A percentile compares a stretch with the other conserved stretches of the same genome.
Conservation (phyloP, 64 coral and sea anemone genomes). For the Porites australiensis region DNA sequence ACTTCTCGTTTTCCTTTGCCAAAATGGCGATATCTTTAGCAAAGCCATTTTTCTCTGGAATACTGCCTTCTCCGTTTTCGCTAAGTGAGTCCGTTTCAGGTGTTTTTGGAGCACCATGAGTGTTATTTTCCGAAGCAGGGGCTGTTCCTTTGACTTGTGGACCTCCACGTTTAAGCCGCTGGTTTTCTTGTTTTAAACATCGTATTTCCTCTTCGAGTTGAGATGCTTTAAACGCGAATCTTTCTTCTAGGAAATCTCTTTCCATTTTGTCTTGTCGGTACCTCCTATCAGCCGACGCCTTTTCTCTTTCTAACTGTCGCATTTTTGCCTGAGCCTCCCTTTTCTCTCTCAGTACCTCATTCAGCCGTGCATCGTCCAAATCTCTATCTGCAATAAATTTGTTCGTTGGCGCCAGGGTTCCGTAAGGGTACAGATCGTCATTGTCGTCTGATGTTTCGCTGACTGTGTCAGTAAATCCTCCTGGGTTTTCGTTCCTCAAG, state of each 20-base stretch:
- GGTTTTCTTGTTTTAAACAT: conserved; percentile 43
- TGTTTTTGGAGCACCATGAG: background rate
- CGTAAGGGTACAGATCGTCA: conserved; percentile 36
- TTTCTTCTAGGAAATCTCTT: conserved; percentile 30
- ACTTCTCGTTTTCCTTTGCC: conserved; percentile 73
- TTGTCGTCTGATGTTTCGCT: conserved; percentile 78
- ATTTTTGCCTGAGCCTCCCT: conserved; percentile 46
- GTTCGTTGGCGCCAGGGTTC: conserved; percentile 4
- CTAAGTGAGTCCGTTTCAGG: background rate
- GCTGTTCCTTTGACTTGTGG: background rate
- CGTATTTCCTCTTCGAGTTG: conserved; percentile 36
- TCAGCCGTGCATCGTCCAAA: conserved; percentile 41
- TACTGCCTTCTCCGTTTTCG: background rate
- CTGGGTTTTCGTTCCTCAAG: conserved; percentile 54
- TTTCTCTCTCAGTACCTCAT: conserved; percentile 60
- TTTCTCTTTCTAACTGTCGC: conserved; percentile 57
- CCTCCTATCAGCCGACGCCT: conserved; percentile 13
- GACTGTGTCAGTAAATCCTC: conserved; percentile 55
- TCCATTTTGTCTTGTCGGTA: conserved; percentile 45
- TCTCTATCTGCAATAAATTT: conserved; percentile 63
- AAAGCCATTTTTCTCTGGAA: conserved; percentile 30
- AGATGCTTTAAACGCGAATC: conserved; percentile 25
- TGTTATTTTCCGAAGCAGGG: background rate
- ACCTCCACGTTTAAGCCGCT: conserved; percentile 2
- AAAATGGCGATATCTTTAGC: conserved; percentile 62